phyloP scores from a whole-genome alignment of 2,113 vertebrate genomes.

The Platysteira castanea region DNA sequence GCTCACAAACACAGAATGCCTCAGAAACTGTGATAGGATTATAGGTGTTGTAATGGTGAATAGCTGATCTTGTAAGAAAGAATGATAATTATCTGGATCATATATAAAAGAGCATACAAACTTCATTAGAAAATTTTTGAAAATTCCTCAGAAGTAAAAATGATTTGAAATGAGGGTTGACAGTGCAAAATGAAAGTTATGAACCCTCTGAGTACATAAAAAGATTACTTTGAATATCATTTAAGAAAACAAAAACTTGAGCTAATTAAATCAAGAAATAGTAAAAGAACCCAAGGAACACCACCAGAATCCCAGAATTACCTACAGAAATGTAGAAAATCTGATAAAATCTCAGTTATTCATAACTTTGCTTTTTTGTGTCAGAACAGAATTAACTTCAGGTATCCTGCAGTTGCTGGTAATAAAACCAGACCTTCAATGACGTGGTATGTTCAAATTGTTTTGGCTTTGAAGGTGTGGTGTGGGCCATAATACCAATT shows the following conservation, averaged over 20 bases:
- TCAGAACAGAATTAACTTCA: not conserved
- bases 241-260: not conserved
- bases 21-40: not conserved
- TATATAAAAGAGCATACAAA: not conserved
- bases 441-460: not conserved
- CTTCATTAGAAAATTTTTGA: not conserved
- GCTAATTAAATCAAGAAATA: not conserved
- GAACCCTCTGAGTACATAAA: not conserved
- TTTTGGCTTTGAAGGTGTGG: not conserved
- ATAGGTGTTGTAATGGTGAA: not conserved
- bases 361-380: not conserved
- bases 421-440: not conserved
- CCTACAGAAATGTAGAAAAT: not conserved
- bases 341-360: not conserved
- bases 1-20: not conserved
- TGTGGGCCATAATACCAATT: not conserved
- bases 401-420: not conserved
- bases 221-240: not conserved
- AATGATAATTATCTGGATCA: not conserved
- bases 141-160: not conserved
- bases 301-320: not conserved
- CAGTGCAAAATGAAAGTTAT: not conserved
- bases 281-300: not conserved
- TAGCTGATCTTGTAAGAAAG: not conserved
- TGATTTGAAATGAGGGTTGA: not conserved